Evolutionary conservation across 2,888 invertebrate species (phyloP).

Genomic region (Byasa hedistus): DNA sequence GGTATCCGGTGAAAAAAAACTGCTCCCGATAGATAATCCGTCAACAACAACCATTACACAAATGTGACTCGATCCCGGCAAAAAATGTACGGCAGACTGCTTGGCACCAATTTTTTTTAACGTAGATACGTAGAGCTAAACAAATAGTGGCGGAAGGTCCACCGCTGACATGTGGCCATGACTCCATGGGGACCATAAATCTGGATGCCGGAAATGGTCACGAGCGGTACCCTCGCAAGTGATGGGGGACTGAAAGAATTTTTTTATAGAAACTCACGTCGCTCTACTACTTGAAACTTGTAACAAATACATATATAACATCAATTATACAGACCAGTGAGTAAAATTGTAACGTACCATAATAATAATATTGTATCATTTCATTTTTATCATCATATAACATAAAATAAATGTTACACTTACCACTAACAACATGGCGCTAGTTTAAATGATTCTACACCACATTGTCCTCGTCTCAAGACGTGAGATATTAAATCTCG

Average conservation of each 20-base stretch:
- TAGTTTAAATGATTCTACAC: no score
- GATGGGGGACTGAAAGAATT: conserved; percentile 25
- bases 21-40: conserved; percentile 9
- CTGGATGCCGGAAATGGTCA: conserved; percentile 60
- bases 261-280: conserved; percentile 12
- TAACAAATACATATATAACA: no score
- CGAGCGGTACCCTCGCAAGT: conserved; percentile 38
- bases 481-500: no score
- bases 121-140: conserved; percentile 31
- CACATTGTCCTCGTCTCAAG: no score
- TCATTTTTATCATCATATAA: no score
- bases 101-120: conserved; percentile 63
- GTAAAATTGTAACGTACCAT: no score
- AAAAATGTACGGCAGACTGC: conserved; percentile 50
- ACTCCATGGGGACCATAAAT: conserved; percentile 48
- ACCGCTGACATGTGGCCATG: conserved; percentile 46
- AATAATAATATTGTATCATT: no score
- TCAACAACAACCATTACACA: conserved; percentile 13
- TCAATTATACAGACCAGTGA: no score
- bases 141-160: conserved; percentile 36
- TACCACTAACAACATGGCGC: no score
- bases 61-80: conserved; percentile 13
- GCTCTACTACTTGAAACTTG: neutral
- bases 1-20: conserved; percentile 29
- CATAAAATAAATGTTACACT: no score